phyloP scores from a whole-genome alignment of 2,888 invertebrate genomes.

The Calameuta idolon region DNA sequence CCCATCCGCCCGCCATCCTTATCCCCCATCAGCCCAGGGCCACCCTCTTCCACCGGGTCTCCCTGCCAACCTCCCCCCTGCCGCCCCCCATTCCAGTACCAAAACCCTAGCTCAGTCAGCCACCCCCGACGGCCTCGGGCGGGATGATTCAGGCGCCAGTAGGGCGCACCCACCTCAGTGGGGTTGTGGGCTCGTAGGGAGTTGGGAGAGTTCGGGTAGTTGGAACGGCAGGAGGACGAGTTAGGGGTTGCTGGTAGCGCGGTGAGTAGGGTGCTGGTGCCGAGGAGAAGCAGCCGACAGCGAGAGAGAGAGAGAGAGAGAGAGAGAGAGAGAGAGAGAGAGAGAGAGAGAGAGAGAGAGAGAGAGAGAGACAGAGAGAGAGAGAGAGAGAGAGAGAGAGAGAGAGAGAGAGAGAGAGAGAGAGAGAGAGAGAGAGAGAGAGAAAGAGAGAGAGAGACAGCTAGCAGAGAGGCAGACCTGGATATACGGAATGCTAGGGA shows the following conservation, averaged over 20 bases:
- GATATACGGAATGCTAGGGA: conserved; percentile 26
- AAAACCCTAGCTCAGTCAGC: conserved; percentile 60
- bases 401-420: conserved; percentile 28
- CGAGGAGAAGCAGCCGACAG: conserved; percentile 29
- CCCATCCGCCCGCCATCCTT: conserved; percentile 18
- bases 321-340: conserved; percentile 12
- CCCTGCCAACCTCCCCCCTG: conserved; percentile 53
- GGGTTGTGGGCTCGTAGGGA: conserved; percentile 38
- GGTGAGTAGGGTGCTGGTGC: conserved; percentile 19
- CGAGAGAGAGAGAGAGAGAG: conserved; percentile 30
- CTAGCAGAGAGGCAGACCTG: conserved; percentile 43
- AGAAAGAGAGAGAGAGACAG: conserved; percentile 31
- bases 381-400: conserved; percentile 30
- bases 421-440: conserved; percentile 22
- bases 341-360: conserved; percentile 31
- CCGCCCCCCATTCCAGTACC: conserved; percentile 47
- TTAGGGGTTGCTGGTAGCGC: conserved; percentile 30
- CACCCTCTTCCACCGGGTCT: conserved; percentile 38
- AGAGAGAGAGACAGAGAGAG: conserved; percentile 30
- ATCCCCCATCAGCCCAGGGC: conserved; percentile 18
- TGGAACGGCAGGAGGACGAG: conserved; percentile 30
- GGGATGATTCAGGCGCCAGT: conserved; percentile 68
- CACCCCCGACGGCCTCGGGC: conserved; percentile 61
- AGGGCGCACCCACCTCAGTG: conserved; percentile 65
- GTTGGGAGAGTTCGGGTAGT: conserved; percentile 23